Evolutionary conservation across 2,113 vertebrate species (phyloP).

Genomic region (Eulacestoma nigropectus): DNA sequence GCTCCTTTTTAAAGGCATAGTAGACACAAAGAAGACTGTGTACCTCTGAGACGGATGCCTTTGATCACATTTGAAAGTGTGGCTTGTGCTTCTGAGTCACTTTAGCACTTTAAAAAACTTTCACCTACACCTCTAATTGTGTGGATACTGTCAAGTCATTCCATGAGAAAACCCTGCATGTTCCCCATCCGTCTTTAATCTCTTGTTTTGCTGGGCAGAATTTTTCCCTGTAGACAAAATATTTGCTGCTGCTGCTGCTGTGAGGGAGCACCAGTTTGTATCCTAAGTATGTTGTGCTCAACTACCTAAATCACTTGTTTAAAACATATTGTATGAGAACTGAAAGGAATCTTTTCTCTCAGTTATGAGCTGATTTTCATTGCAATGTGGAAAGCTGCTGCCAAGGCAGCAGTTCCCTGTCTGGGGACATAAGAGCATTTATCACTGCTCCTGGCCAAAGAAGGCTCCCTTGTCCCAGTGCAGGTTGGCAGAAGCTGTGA

Average conservation of each 20-base stretch:
- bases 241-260: not conserved
- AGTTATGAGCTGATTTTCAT: not conserved
- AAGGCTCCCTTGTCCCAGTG: not conserved
- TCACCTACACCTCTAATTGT: not conserved
- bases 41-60: not conserved
- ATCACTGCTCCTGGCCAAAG: not conserved
- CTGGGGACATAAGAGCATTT: not conserved
- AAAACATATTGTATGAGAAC: not conserved
- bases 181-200: not conserved
- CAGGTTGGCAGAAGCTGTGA: not conserved
- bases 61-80: constrained; percentile 17
- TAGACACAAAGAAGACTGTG: not conserved
- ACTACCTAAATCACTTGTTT: not conserved
- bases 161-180: constrained; percentile 25
- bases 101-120: constrained; percentile 11
- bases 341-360: not conserved
- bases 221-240: not conserved
- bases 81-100: constrained; percentile 16
- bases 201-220: constrained; percentile 26
- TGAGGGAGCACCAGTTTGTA: not conserved
- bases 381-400: not conserved
- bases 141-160: not conserved
- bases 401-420: not conserved
- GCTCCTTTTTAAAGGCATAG: not conserved
- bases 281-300: not conserved